These are phyloP conservation scores for Cyaniris semiargus DNA, from an alignment of 2,888 invertebrate genomes.

Conservation along the genomic window DNA sequence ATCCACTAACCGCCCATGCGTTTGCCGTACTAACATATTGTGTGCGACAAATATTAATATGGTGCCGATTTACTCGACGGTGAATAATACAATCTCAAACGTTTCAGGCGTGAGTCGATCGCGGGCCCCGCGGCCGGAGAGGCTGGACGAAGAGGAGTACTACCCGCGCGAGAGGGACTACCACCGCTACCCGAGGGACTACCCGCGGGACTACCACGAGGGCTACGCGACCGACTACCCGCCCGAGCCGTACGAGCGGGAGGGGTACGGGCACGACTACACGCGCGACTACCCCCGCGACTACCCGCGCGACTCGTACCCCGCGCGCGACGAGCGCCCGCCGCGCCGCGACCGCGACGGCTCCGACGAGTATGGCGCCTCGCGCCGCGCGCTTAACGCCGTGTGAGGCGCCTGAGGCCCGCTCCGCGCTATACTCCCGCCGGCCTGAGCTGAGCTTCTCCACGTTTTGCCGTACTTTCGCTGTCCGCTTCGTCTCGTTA, in stretches of 20 bases:
- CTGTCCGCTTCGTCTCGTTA: constrained; percentile 34
- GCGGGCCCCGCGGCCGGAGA: constrained; percentile 76
- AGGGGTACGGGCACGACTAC: constrained; percentile 62
- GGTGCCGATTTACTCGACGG: background rate
- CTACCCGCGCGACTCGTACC: constrained; percentile 76
- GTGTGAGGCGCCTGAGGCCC: constrained; percentile 76
- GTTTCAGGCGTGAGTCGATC: constrained; percentile 60
- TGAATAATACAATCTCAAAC: background rate
- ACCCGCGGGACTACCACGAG: constrained; percentile 54
- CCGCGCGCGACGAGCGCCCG: constrained; percentile 67
- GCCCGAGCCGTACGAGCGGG: constrained; percentile 61
- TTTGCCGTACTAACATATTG: constrained; percentile 4
- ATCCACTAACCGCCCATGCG: constrained; percentile 39
- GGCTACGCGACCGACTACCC: constrained; percentile 57
- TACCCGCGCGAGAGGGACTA: constrained; percentile 47
- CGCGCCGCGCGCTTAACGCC: constrained; percentile 86
- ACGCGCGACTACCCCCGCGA: constrained; percentile 66
- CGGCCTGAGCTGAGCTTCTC: constrained; percentile 28
- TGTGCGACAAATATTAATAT: background rate
- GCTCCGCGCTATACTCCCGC: constrained; percentile 38
- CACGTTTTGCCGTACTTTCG: constrained; percentile 33
- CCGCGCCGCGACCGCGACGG: constrained; percentile 65
- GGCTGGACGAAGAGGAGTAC: constrained; percentile 82
- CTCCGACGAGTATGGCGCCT: constrained; percentile 81
- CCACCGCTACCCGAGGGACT: constrained; percentile 51